Evolutionary conservation across 92 coral and sea anemone genomes (phyloP), one percentile per base, ranked within the genome.

Genomic region (Palythoa heliodiscus): DNA sequence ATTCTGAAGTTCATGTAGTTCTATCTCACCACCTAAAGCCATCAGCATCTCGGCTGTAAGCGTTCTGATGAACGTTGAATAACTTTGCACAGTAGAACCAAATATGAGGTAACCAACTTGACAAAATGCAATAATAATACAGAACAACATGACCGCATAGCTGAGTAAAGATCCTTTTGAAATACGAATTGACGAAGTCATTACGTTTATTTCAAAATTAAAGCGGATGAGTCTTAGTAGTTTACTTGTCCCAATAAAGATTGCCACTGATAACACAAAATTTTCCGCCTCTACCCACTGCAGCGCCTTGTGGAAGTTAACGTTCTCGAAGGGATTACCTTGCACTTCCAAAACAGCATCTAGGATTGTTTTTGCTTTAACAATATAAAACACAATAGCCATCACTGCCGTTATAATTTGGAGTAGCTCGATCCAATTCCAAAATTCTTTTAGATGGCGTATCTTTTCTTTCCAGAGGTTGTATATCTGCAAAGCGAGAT

Each of bases 351-450:
- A 40, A 38, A 89, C 93, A 25, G 91, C 90, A 1, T 84, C 86
- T 37, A 94, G 75, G 71, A 94, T 83, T 60, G 70, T 75, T 57
- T 90, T 90, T n/a, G 95, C 94, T 71, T 94, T 94, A 7, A 92
- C 25, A 35, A 94, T 75, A 71, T 90, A 89, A 79, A 87, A 90
- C 14, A 86, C 78, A 14, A 94, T 91, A 23, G 93, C 95, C 1
- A 77, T 23, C 25, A 80, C 35, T 3, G 95, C 91, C 5, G 89
- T 66, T 9, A 71, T 15, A 12, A 91, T 76, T 79, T 93, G 95
- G 0, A 87, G 43, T 20, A 93, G 70, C 60, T 93, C 95, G 25
- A 93, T 47, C 95, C 90, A 93, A 50, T 93, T 93, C 97, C 97
- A 93, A 9, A 68, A 60, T 52, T 79, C 53, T 58, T 84, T 82